phyloP scores from a whole-genome alignment of 2,113 vertebrate species.

The Notiomystis cincta region DNA sequence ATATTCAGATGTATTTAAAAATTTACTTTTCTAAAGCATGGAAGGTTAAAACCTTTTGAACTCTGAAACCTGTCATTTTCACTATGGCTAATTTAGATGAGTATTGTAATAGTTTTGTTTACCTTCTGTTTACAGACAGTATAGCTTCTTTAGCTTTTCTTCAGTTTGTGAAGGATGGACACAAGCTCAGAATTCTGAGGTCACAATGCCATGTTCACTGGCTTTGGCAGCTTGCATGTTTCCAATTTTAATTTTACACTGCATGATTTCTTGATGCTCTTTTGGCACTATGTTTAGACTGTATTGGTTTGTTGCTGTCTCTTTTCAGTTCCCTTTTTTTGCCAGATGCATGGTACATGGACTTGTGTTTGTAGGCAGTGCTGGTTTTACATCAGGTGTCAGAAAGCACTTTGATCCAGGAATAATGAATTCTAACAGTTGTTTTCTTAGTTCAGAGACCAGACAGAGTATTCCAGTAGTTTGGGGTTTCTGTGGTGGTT shows the following conservation, averaged over 20 bases:
- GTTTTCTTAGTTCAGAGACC: background rate
- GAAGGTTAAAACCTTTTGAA: background rate
- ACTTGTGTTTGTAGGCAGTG: background rate
- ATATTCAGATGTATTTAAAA: background rate
- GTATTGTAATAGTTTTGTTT: background rate
- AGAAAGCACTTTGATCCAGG: background rate
- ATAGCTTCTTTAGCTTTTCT: background rate
- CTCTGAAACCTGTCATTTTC: background rate
- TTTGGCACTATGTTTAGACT: background rate
- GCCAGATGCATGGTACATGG: background rate
- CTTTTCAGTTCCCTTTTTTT: background rate
- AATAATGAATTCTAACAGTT: background rate
- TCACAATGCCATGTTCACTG: background rate
- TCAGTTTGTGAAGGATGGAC: background rate
- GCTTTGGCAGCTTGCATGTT: slow-evolving; percentile 19
- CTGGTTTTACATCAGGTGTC: background rate
- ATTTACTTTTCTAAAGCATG: background rate
- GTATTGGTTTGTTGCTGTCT: background rate
- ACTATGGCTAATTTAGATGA: background rate
- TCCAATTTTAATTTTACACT: background rate
- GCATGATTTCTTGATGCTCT: slow-evolving; percentile 21
- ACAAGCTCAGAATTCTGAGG: background rate
- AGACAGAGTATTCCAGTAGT: background rate
- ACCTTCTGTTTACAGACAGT: background rate
- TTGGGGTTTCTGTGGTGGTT: background rate